These are phyloP conservation scores for Cecropterus lyciades DNA, from an alignment of 1,140 invertebrate genomes.

Conservation along the genomic window DNA sequence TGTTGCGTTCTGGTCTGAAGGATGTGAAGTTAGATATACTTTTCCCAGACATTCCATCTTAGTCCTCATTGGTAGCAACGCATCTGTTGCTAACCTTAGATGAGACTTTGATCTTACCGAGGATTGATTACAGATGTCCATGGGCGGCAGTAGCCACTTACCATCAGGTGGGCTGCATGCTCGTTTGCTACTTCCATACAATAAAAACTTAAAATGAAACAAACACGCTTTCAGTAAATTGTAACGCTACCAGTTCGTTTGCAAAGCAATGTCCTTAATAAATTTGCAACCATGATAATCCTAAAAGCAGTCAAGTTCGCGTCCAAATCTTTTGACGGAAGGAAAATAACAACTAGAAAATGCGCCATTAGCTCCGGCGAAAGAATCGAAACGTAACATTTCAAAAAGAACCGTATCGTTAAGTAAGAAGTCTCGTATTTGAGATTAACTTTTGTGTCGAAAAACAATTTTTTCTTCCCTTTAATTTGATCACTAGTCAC, in stretches of 20 bases:
- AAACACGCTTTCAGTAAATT: too few relatives aligned
- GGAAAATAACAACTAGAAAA: constrained; percentile 53
- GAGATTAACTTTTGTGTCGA: neutral
- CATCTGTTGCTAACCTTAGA: too few relatives aligned
- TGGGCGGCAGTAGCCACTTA: too few relatives aligned
- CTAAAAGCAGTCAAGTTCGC: constrained; percentile 43
- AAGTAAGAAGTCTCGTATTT: constrained; percentile 35
- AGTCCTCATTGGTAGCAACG: too few relatives aligned
- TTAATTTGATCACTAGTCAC: constrained; percentile 61
- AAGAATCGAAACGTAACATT: constrained; percentile 9
- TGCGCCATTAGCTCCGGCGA: constrained; percentile 52
- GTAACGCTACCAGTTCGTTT: neutral
- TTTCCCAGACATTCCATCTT: too few relatives aligned
- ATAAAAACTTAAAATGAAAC: too few relatives aligned
- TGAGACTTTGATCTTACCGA: too few relatives aligned
- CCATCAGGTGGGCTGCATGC: too few relatives aligned
- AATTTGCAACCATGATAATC: constrained; percentile 36
- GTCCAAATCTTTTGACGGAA: constrained; percentile 42
- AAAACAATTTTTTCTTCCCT: constrained; percentile 50
- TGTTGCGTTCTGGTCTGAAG: too few relatives aligned
- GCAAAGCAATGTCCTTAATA: constrained; percentile 19
- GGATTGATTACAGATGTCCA: too few relatives aligned
- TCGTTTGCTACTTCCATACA: too few relatives aligned
- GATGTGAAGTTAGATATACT: too few relatives aligned
- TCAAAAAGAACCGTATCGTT: constrained; percentile 21